These are phyloP conservation scores for Mystacides longicornis DNA, from an alignment of 2,888 invertebrate species.

Conservation along the genomic window DNA sequence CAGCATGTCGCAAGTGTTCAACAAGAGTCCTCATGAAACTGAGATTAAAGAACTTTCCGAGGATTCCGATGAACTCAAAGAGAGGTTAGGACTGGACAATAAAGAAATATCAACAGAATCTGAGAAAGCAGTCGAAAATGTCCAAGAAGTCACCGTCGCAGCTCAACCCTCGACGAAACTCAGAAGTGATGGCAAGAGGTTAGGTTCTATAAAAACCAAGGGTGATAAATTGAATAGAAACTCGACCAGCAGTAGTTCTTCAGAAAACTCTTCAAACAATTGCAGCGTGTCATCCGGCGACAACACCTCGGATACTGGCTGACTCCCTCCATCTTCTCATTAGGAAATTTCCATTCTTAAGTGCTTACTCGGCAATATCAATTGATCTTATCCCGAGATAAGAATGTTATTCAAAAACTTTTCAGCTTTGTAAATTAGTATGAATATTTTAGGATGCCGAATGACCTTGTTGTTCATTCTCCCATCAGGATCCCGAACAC, in stretches of 20 bases:
- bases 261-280: slow-evolving; percentile 53
- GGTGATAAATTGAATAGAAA: slow-evolving; percentile 33
- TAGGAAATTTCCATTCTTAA: too few species aligned
- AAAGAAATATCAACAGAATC: background rate
- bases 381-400: too few species aligned
- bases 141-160: background rate
- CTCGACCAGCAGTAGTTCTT: slow-evolving; percentile 28
- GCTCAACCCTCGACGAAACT: too few species aligned
- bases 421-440: too few species aligned
- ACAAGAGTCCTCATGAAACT: slow-evolving; percentile 12
- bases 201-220: slow-evolving; percentile 14
- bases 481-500: too few species aligned
- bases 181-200: slow-evolving; percentile 23
- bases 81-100: slow-evolving; percentile 25
- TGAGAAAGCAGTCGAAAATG: background rate
- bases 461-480: too few species aligned
- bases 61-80: slow-evolving; percentile 3
- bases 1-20: slow-evolving; percentile 17
- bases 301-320: slow-evolving; percentile 54
- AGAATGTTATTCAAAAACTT: too few species aligned
- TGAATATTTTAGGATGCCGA: too few species aligned
- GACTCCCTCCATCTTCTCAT: too few species aligned
- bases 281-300: slow-evolving; percentile 60
- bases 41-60: background rate
- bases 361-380: too few species aligned